Percentiles rank a stretch among this genome's conserved stretches.
Evolutionary conservation across 2,797 vertebrate species (phyloP).

Genomic region (Hephaestus fuliginosus): DNA sequence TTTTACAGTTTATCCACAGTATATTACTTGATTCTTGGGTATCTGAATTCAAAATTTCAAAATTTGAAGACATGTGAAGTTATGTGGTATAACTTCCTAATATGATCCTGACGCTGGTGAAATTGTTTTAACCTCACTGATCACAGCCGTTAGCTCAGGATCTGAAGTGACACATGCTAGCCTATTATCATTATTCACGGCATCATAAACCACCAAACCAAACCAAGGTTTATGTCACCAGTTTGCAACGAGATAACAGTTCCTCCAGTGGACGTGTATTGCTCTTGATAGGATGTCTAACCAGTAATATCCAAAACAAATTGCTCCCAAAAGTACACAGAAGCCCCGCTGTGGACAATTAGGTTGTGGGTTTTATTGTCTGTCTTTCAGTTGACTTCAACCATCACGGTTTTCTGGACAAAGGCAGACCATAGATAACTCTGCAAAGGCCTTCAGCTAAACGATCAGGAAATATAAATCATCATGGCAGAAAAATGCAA

Average conservation of each 20-base stretch:
- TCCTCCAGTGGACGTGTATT: constrained; percentile 28
- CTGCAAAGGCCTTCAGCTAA: constrained; percentile 16
- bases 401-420: constrained; percentile 32
- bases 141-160: neutral
- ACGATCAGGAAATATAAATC: constrained; percentile 27
- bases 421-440: constrained; percentile 15
- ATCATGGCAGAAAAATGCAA: constrained; percentile 37
- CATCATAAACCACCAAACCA: constrained; percentile 23
- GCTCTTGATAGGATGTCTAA: constrained; percentile 22
- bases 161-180: neutral
- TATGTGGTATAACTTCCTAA: neutral
- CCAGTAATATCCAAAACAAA: constrained; percentile 27
- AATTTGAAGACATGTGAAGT: neutral
- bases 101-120: constrained; percentile 7
- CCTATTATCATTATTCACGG: constrained; percentile 15
- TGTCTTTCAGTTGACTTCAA: constrained; percentile 40
- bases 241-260: neutral
- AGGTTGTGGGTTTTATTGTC: neutral
- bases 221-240: constrained; percentile 13
- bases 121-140: constrained; percentile 5
- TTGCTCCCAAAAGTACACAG: constrained; percentile 32
- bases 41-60: neutral
- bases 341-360: constrained; percentile 18
- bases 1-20: neutral
- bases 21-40: neutral